Percentiles rank a stretch among this genome's conserved stretches.
Evolutionary conservation across 2,888 invertebrate genomes (phyloP).

Genomic region (Nasonia oneida): DNA sequence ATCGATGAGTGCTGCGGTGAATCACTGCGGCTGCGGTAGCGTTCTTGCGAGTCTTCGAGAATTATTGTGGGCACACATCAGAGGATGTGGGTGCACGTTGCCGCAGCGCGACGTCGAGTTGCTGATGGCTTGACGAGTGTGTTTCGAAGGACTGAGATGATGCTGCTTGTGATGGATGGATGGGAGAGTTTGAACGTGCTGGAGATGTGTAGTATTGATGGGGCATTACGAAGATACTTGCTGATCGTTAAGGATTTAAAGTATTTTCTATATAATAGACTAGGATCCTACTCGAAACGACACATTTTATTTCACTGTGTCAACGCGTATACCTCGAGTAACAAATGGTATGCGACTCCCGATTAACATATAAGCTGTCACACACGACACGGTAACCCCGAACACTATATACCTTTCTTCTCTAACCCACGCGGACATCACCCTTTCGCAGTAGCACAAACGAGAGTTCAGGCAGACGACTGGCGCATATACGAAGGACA

Average conservation of each 20-base stretch:
- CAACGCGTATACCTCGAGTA: neutral
- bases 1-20: neutral
- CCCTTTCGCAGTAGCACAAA: neutral
- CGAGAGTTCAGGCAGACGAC: too few species aligned
- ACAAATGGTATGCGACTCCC: neutral
- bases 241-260: too few species aligned
- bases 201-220: too few species aligned
- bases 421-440: neutral
- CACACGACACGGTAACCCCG: too few species aligned
- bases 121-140: neutral
- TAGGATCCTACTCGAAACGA: too few species aligned
- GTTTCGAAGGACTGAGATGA: neutral
- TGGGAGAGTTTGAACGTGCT: neutral
- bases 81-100: too few species aligned
- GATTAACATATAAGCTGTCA: neutral
- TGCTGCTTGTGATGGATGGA: neutral
- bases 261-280: too few species aligned
- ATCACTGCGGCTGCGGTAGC: too few species aligned
- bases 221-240: too few species aligned
- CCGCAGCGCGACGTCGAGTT: neutral
- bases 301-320: too few species aligned
- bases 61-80: too few species aligned
- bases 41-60: too few species aligned
- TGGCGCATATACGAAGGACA: constrained; percentile 11
- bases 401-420: neutral